Conservation (phyloP, 2,797 vertebrate genomes). For the Sphenodon punctatus region DNA sequence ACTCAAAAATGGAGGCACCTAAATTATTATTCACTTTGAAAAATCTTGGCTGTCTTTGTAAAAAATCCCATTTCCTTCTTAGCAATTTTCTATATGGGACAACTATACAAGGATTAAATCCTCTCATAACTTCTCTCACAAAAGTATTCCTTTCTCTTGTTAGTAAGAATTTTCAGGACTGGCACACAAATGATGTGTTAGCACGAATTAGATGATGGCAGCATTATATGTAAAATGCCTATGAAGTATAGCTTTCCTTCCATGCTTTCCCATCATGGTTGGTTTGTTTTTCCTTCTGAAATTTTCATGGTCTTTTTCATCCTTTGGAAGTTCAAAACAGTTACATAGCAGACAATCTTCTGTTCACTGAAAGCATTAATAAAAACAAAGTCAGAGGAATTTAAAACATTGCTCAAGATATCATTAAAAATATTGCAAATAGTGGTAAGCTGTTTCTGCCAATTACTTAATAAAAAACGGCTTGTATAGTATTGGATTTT, state of each 20-base stretch:
- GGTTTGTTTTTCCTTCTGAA: constrained; percentile 8
- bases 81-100: fast-evolving
- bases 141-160: fast-evolving
- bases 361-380: constrained; percentile 22
- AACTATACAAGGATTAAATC: neutral
- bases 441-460: constrained; percentile 26
- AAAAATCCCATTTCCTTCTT: neutral
- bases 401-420: constrained; percentile 12
- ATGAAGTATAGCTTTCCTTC: neutral
- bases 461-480: constrained; percentile 58
- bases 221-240: neutral
- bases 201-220: neutral
- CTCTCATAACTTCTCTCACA: neutral
- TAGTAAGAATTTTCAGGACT: neutral
- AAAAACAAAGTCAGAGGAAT: constrained; percentile 33
- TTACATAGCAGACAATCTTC: constrained; percentile 16
- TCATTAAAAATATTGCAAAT: constrained; percentile 42
- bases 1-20: neutral
- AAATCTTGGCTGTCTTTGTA: neutral
- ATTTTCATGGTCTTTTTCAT: constrained; percentile 32
- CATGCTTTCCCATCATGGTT: neutral
- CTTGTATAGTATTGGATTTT: constrained; percentile 11
- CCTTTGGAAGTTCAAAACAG: neutral
- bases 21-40: neutral
- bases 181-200: neutral